A percentile compares a stretch with the other conserved stretches of the same genome.
phyloP scores from a whole-genome alignment of 2,113 vertebrate genomes.

The Colaptes auratus region DNA sequence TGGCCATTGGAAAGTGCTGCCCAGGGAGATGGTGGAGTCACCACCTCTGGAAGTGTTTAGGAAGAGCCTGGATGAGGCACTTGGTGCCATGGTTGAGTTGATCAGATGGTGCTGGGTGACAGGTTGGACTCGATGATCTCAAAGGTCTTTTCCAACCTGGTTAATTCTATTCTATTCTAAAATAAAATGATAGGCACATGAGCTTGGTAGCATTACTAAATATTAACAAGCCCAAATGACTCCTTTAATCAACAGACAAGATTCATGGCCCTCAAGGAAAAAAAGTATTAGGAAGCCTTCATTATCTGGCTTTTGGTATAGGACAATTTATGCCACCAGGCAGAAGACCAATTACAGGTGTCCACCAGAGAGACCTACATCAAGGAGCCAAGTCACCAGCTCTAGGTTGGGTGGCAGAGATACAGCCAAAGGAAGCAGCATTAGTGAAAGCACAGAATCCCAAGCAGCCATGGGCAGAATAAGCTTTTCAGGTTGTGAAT shows the following conservation, averaged over 20 bases:
- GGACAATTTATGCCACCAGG: background rate
- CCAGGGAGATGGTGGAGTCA: no score
- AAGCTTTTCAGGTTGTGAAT: conserved; percentile 9
- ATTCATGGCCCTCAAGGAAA: background rate
- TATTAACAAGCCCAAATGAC: background rate
- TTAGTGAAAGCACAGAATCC: background rate
- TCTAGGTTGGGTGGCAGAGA: background rate
- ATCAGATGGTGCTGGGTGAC: no score
- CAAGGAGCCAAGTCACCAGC: background rate
- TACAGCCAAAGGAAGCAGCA: background rate
- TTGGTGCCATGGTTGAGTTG: no score
- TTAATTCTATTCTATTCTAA: background rate
- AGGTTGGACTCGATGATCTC: no score
- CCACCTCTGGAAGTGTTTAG: no score
- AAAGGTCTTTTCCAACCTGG: no score
- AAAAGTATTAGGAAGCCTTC: background rate
- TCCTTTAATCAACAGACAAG: background rate
- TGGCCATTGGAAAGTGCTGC: no score
- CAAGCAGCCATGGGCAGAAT: background rate
- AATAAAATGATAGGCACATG: background rate
- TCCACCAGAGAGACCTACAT: background rate
- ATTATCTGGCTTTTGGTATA: background rate
- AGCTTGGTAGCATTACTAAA: background rate
- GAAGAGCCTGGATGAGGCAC: no score
- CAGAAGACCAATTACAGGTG: background rate